phyloP scores from a whole-genome alignment of 2,113 vertebrate species.

The Tragelaphus scriptus region DNA sequence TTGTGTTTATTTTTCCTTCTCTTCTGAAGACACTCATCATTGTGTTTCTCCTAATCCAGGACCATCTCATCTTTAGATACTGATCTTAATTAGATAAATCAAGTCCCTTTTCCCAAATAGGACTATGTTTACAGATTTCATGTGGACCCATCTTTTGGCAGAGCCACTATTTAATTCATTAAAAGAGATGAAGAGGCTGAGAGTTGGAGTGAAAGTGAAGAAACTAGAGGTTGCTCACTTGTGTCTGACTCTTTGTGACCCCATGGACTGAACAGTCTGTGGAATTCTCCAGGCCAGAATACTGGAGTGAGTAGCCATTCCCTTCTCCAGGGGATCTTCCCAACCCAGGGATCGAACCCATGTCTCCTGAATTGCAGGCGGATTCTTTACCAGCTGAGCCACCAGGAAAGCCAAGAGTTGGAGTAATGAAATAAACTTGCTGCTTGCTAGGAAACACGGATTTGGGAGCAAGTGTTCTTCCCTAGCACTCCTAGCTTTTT shows the following conservation, averaged over 20 bases:
- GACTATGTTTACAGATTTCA: neutral
- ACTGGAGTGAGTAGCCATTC: neutral
- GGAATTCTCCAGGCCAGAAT: neutral
- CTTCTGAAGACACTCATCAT: neutral
- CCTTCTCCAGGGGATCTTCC: neutral
- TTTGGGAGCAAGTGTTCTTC: neutral
- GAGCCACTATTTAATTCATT: neutral
- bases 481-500: neutral
- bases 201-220: neutral
- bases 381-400: neutral
- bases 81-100: neutral
- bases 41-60: neutral
- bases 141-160: neutral
- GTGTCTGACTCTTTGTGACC: neutral
- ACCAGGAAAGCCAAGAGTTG: neutral
- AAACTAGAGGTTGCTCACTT: neutral
- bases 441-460: neutral
- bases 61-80: neutral
- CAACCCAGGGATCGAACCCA: neutral
- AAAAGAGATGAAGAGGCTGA: neutral
- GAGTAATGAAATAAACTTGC: neutral
- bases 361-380: neutral
- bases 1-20: neutral
- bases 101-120: neutral
- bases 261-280: neutral